Evolutionary conservation across 2,113 vertebrate species (phyloP), one percentile per base, ranked within the genome.

Genomic region (Mola mola): DNA sequence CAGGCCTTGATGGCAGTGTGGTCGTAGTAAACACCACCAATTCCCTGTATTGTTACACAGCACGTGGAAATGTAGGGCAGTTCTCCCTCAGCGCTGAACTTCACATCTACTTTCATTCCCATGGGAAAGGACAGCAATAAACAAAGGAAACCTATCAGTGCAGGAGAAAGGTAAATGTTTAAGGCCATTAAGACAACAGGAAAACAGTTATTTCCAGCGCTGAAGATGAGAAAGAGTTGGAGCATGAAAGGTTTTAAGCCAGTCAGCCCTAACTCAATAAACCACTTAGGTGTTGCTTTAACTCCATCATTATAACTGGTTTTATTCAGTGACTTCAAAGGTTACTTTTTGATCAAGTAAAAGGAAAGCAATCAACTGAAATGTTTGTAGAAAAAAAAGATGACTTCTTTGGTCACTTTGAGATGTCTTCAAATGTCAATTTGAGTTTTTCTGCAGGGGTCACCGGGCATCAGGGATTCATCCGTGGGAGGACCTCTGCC

Each of bases 201-300:
- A 90, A 90, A 84, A 82, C 74, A 72, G 79, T 83, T 82, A 89
- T 91, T 90, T 90, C 88, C 83, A 55, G 53, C 63, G 60, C 79
- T 79, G 72, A 84, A 89, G 86, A 87, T 85, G 87, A 90, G 87
- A 88, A 85, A 79, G 80, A 83, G 69, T 13, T 62, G 57, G 22
- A 47, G 49, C 65, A 44, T 68, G 78, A 75, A 80, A 41, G 34
- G 61, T 84, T 87, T 84, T 72, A 75, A 89, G 75, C 75, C 70
- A 90, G 88, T 91, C 89, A 90, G 72, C 62, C 50, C 74, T 85
- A 91, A 90, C 72, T 72, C 81, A 87, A 90, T 89, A 75, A 84
- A 88, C 85, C 75, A 82, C 89, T 90, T 81, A 74, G 67, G 76
- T 79, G 84, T 75, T 75, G 74, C 84, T 90, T 90, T 80, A 90